Base-by-base conservation (phyloP, 2,797 vertebrate genomes). In the Takifugu rubripes region DNA sequence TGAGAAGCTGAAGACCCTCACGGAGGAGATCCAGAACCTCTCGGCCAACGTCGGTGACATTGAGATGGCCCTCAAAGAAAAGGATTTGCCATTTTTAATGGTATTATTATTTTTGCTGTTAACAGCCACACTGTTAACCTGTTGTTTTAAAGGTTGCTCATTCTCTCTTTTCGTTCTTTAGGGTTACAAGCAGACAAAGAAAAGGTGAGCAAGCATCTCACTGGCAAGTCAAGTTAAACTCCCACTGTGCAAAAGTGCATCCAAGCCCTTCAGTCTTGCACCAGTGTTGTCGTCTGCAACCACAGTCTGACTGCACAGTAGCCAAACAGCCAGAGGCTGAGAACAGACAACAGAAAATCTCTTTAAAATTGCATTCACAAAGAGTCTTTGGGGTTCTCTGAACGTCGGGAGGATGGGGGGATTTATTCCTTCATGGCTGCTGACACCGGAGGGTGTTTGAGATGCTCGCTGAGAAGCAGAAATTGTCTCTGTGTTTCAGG, bases 121-220 rank as follows among this genome's bases (percentile, higher is more conserved):
- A 40, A 4, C 10, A 14, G 36, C 4, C 36, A 12, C 7, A 9
- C 4, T 29, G 27, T 4, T 4, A 7, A 29, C 7, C 2, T 29
- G 27, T 29, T 21, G 21, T 21, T 21, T 21, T 21, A 21, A 21
- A 21, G 21, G 21, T 33, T 33, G 31, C 31, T 33, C 31, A 33
- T 10, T 33, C 3, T 33, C 10, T 33, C 2, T 33, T 33, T 10
- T 61, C 3, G 29, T 62, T 68, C 52, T 72, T 14, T 57, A 92
- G 90, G 67, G 84, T 42, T 91, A 88, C 66, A 89, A 82, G 70
- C 49, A 79, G 33, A 88, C 68, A 55, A 85, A 86, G 73, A 85
- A 63, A 68, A 81, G 53, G 90, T 92, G 84, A 1, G 60, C 5
- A 31, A 1, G n/a, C 7, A 6, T 17, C 12, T 7, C 21, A 48